Evolutionary conservation across 37 sponge, comb jelly and placozoan genomes (phyloP).

Genomic region (Halichondria panicea): DNA sequence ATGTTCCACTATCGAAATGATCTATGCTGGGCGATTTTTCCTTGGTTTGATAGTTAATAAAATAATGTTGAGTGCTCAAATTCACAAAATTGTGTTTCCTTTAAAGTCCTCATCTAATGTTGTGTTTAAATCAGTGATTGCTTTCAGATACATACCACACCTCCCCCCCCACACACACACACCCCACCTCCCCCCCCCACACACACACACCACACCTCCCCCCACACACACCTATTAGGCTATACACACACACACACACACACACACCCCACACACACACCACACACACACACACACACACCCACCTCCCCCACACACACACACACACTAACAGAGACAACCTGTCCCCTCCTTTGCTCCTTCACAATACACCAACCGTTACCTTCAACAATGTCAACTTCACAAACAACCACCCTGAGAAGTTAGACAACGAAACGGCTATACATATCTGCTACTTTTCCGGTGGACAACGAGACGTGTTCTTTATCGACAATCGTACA

Average conservation of each 20-base stretch:
- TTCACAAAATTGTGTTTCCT: too few relatives aligned
- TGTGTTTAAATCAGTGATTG: too few relatives aligned
- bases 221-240: not conserved
- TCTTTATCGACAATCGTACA: slow-evolving; percentile 38
- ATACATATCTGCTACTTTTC: slow-evolving; percentile 16
- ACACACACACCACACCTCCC: too few relatives aligned
- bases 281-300: too few relatives aligned
- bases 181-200: too few relatives aligned
- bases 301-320: too few relatives aligned
- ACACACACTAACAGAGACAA: slow-evolving; percentile 28
- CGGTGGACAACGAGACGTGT: not conserved
- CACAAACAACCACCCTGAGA: slow-evolving; percentile 18
- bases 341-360: slow-evolving; percentile 26
- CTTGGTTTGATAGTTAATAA: too few relatives aligned
- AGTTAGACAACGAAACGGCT: not conserved
- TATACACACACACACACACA: slow-evolving; percentile 9
- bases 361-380: slow-evolving; percentile 15
- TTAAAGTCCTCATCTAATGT: too few relatives aligned
- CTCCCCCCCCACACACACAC: too few relatives aligned
- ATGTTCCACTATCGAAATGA: not conserved
- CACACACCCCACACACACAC: too few relatives aligned
- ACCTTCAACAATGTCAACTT: slow-evolving; percentile 1
- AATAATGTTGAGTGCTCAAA: too few relatives aligned
- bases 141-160: too few relatives aligned
- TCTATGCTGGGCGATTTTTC: not conserved